phyloP scores from a whole-genome alignment of 2,888 invertebrate species.

The Lasioglossum morio region DNA sequence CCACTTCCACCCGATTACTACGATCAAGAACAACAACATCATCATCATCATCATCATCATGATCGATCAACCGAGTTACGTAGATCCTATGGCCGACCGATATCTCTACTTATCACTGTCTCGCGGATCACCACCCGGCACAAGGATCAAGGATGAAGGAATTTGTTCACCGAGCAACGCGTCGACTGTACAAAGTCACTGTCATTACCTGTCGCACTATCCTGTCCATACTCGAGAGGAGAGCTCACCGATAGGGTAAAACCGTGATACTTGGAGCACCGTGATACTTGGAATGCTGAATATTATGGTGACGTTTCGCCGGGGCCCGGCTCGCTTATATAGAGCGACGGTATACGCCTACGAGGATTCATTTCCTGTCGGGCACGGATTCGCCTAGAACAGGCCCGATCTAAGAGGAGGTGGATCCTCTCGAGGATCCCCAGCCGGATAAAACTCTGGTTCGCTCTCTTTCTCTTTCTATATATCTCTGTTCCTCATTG shows the following conservation, averaged over 20 bases:
- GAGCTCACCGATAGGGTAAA: slow-evolving; percentile 27
- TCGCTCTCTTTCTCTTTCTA: neutral
- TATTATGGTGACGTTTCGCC: slow-evolving; percentile 75
- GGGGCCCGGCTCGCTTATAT: slow-evolving; percentile 74
- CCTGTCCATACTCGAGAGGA: slow-evolving; percentile 54
- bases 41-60: neutral
- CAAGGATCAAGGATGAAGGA: neutral
- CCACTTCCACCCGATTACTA: neutral
- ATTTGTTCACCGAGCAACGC: neutral
- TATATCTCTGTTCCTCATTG: neutral
- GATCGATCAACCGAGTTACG: neutral
- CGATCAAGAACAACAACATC: neutral
- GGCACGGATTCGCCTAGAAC: slow-evolving; percentile 53
- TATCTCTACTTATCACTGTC: slow-evolving; percentile 26
- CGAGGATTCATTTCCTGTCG: slow-evolving; percentile 70
- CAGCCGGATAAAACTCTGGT: neutral
- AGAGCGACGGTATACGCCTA: slow-evolving; percentile 70
- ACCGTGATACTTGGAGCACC: slow-evolving; percentile 44
- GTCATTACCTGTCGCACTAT: slow-evolving; percentile 64
- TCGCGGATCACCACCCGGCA: slow-evolving; percentile 13
- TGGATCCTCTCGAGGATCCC: slow-evolving; percentile 32
- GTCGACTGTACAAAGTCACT: neutral
- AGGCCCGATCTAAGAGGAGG: slow-evolving; percentile 22
- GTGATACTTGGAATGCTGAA: slow-evolving; percentile 66
- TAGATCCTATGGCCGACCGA: neutral